phyloP scores from a whole-genome alignment of 64 coral and sea anemone genomes.

The Anthopleura sola region DNA sequence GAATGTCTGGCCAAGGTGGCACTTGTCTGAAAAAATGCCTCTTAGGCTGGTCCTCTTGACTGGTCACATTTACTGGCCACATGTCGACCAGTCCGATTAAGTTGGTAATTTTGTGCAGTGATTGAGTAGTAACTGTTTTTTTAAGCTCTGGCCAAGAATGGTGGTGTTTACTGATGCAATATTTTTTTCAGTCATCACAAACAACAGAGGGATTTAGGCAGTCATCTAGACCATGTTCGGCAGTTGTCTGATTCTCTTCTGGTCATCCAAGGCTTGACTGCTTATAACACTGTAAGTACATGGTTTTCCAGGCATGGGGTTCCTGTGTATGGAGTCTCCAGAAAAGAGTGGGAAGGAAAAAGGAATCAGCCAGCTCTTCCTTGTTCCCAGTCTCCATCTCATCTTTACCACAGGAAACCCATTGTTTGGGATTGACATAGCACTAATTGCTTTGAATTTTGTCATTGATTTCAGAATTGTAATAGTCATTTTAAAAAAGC shows the following conservation, averaged over 20 bases:
- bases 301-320: neutral
- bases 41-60: too few relatives aligned
- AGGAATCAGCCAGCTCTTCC: too few relatives aligned
- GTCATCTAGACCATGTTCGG: neutral
- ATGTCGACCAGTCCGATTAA: too few relatives aligned
- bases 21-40: too few relatives aligned
- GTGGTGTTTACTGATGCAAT: too few relatives aligned
- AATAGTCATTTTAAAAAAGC: conserved; percentile 32
- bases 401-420: neutral
- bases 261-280: conserved; percentile 53
- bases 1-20: too few relatives aligned
- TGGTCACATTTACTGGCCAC: too few relatives aligned
- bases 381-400: neutral
- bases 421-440: neutral
- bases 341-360: neutral
- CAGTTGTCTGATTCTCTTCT: conserved; percentile 22
- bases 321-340: neutral
- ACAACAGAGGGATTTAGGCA: neutral
- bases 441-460: neutral
- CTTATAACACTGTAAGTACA: conserved; percentile 46
- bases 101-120: too few relatives aligned
- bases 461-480: conserved; percentile 28
- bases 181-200: conserved; percentile 1
- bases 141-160: too few relatives aligned
- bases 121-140: too few relatives aligned